Base-by-base conservation (phyloP, 2,888 invertebrate genomes). In the Deilephila porcellus region DNA sequence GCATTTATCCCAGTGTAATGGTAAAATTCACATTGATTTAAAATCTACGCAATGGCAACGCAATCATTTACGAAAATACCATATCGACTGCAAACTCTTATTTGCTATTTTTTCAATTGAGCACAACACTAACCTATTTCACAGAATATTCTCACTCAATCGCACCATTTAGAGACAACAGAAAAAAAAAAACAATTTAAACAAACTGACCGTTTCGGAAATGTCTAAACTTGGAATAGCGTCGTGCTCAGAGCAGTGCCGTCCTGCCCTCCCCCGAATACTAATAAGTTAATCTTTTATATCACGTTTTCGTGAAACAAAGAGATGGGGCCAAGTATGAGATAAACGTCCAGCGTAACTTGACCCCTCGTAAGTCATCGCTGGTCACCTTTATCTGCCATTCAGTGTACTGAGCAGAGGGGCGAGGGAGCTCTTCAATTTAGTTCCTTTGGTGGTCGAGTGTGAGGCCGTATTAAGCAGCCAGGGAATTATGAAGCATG, bases 241-340 rank as follows among this genome's bases (percentile, higher is more conserved):
- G 60, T 71, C 71, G 60, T 71, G 71, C 71, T 53, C 63, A 63
- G 71, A 37, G 45, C 71, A 63, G 71, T 60, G 60, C 71, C 71
- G 60, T 67, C 67, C 67, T 52, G 52, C 67, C 80, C 87, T 88
- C 87, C 80, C 84, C 84, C 83, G 94, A 93, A 94, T 94, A 94
- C 93, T 94, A 94, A 94, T 93, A 92, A 92, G 91, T 91, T 93
- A 92, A 94, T 93, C 93, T 94, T 93, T 93, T 93, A 93, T 91
- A 93, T 93, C 92, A 90, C 90, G 90, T 91, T 92, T 90, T 92
- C 89, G 89, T 92, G 90, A 93, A 93, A 94, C 94, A 93, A 93
- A 93, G 91, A 91, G 90, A 91, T 91, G 90, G 88, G 88, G 86
- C 86, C 90, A 89, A 90, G 91, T 89, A 90, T 87, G 85, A 89